Evolutionary conservation across 2,888 invertebrate genomes (phyloP).

Genomic region (Exocentrus adspersus): DNA sequence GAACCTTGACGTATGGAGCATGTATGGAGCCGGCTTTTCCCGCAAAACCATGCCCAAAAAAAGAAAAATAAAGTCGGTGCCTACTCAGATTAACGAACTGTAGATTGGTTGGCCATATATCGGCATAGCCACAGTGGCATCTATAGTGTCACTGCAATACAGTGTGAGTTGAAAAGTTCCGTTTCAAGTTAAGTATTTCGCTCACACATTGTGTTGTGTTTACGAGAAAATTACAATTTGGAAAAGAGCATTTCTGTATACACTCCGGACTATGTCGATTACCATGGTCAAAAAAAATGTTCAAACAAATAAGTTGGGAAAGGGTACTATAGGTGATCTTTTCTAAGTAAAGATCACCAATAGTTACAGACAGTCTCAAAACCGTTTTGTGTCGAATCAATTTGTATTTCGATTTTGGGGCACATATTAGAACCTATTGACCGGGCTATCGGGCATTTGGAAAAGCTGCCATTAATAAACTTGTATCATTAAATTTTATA

Average conservation of each 20-base stretch:
- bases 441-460: slow-evolving; percentile 38
- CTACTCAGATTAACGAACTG: slow-evolving; percentile 26
- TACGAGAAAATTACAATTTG: slow-evolving; percentile 77
- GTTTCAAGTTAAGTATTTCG: slow-evolving; percentile 56
- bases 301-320: no score
- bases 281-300: slow-evolving; percentile 16
- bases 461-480: slow-evolving; percentile 36
- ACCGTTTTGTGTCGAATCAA: neutral
- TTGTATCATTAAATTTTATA: slow-evolving; percentile 34
- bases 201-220: slow-evolving; percentile 83
- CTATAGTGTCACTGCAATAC: slow-evolving; percentile 55
- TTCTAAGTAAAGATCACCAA: neutral
- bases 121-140: slow-evolving; percentile 50
- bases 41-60: neutral
- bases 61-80: slow-evolving; percentile 15
- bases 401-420: neutral
- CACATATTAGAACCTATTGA: slow-evolving; percentile 27
- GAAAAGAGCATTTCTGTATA: slow-evolving; percentile 91
- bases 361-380: neutral
- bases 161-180: slow-evolving; percentile 59
- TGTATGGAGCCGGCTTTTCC: slow-evolving; percentile 9
- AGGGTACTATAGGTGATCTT: neutral
- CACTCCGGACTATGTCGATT: slow-evolving; percentile 73
- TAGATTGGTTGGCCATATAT: slow-evolving; percentile 35
- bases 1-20: slow-evolving; percentile 48